Percentiles rank a stretch among this genome's conserved stretches.
Evolutionary conservation across 1,140 invertebrate genomes (phyloP).

Genomic region (Tetranychus urticae): DNA sequence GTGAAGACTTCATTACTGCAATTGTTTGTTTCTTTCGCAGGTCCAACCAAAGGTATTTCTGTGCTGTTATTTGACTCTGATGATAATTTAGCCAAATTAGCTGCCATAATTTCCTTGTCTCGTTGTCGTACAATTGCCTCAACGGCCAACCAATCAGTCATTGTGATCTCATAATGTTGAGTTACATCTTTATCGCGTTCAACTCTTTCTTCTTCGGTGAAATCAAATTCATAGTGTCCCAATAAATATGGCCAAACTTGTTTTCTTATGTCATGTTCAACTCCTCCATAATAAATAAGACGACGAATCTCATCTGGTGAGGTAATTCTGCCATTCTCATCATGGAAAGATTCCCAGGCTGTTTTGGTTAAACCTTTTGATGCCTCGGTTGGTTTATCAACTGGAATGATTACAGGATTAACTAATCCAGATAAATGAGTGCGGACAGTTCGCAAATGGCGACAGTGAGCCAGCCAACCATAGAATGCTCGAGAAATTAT

Average conservation of each 20-base stretch:
- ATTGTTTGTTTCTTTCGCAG: conserved; percentile 19
- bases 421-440: conserved; percentile 76
- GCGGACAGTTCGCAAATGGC: conserved; percentile 67
- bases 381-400: conserved; percentile 18
- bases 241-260: conserved; percentile 76
- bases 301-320: conserved; percentile 43
- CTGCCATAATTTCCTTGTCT: conserved; percentile 42
- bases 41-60: conserved; percentile 7
- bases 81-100: conserved; percentile 27
- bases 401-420: conserved; percentile 21
- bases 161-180: conserved; percentile 56
- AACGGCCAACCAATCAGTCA: conserved; percentile 80
- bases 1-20: conserved; percentile 30
- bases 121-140: conserved; percentile 67
- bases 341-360: conserved; percentile 29
- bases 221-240: conserved; percentile 58
- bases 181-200: conserved; percentile 37
- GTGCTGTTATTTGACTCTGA: conserved; percentile 7
- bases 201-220: conserved; percentile 36
- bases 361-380: conserved; percentile 36
- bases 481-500: conserved; percentile 87
- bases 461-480: conserved; percentile 78
- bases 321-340: conserved; percentile 29
- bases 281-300: conserved; percentile 61
- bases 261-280: conserved; percentile 47